Conservation (phyloP, 2,888 invertebrate genomes). For the Philopedon plagiatum region DNA sequence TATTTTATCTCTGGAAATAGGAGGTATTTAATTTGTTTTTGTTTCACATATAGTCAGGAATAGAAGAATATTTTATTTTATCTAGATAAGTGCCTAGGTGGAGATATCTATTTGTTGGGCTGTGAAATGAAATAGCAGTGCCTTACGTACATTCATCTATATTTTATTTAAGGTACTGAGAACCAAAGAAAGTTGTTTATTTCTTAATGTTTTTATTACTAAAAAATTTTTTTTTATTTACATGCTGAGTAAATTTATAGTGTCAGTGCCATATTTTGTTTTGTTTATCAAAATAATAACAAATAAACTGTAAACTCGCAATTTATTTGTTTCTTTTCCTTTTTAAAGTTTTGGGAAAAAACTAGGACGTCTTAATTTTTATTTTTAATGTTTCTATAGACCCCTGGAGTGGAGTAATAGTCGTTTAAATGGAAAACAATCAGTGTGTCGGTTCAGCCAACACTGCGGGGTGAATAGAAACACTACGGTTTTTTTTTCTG, state of each 20-base stretch:
- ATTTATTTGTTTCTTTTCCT: not conserved
- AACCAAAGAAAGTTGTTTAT: too few species aligned
- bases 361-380: not conserved
- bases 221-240: not conserved
- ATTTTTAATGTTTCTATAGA: not conserved
- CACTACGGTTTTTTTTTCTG: not conserved
- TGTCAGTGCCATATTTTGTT: not conserved
- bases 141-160: not conserved
- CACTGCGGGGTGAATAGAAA: not conserved
- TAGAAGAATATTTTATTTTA: too few species aligned
- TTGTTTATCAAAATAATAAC: not conserved
- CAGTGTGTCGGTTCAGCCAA: not conserved
- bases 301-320: not conserved
- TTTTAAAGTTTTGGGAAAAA: not conserved
- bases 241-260: not conserved
- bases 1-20: too few species aligned
- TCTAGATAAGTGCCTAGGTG: too few species aligned
- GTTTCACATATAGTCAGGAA: too few species aligned
- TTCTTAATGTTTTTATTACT: not conserved
- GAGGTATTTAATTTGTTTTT: too few species aligned
- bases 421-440: not conserved
- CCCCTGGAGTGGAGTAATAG: not conserved
- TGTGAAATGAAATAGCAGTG: not conserved
- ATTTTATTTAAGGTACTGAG: too few species aligned
- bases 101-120: not conserved